These are phyloP conservation scores for Resseliella maxima DNA, from an alignment of 2,888 invertebrate species.

Conservation along the genomic window DNA sequence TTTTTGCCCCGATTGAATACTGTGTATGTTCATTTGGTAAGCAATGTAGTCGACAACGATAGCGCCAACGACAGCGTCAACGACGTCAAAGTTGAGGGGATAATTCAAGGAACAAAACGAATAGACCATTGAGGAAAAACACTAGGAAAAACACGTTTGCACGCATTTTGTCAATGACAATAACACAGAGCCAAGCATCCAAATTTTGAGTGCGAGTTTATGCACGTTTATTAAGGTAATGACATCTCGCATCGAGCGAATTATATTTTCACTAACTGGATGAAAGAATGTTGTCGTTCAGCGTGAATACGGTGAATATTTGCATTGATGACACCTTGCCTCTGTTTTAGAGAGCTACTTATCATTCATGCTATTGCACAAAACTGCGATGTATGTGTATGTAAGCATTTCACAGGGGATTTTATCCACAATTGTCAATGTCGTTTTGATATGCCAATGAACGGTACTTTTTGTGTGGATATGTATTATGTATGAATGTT, in stretches of 20 bases:
- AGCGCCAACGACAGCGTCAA: not conserved
- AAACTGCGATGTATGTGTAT: not conserved
- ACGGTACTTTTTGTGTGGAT: not conserved
- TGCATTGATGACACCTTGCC: slow-evolving; percentile 39
- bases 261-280: slow-evolving; percentile 46
- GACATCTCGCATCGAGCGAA: slow-evolving; percentile 4
- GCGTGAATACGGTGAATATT: slow-evolving; percentile 38
- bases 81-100: not conserved
- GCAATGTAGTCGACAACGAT: not conserved
- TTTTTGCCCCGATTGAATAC: not conserved
- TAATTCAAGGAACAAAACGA: not conserved
- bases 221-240: slow-evolving; percentile 51
- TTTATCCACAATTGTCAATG: not conserved
- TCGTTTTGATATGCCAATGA: not conserved
- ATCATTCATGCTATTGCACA: not conserved
- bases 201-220: not conserved
- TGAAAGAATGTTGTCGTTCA: slow-evolving; percentile 1
- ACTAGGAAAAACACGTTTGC: not conserved
- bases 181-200: not conserved
- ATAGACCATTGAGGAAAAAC: not conserved
- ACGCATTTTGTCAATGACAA: not conserved
- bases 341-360: slow-evolving; percentile 29
- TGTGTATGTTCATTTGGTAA: not conserved
- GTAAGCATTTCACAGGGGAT: not conserved
- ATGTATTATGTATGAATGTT: not conserved